Conservation (phyloP, 1,140 invertebrate species). For the Macrosteles quadrilineatus region DNA sequence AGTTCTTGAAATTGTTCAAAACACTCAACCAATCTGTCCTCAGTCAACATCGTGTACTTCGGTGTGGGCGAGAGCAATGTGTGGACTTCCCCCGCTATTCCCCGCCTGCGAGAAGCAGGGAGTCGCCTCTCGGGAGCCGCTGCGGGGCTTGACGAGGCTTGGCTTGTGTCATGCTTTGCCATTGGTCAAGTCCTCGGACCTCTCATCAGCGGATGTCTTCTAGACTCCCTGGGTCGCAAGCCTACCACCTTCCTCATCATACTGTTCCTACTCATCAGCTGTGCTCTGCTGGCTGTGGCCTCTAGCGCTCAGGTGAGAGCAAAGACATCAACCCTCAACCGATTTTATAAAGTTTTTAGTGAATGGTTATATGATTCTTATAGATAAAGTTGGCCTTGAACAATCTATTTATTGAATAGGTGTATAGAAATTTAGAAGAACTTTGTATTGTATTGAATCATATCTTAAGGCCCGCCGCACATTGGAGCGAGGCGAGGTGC, state of each 20-base stretch:
- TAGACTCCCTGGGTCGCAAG: slow-evolving; percentile 14
- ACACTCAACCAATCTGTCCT: no score
- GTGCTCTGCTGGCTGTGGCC: background rate
- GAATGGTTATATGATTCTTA: no score
- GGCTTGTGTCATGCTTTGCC: slow-evolving; percentile 9
- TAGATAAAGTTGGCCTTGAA: no score
- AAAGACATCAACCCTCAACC: no score
- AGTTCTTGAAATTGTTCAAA: no score
- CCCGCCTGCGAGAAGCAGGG: background rate
- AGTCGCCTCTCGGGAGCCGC: background rate
- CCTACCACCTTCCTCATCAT: slow-evolving; percentile 17
- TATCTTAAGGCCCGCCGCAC: no score
- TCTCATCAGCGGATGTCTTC: slow-evolving; percentile 2
- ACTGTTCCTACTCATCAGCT: slow-evolving; percentile 3
- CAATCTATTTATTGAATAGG: no score
- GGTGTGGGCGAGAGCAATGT: slow-evolving; percentile 17
- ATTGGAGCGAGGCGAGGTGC: no score
- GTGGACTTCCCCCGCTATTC: slow-evolving; percentile 8
- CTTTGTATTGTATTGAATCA: no score
- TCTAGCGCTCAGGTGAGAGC: background rate
- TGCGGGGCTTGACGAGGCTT: background rate
- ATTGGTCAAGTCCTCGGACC: slow-evolving; percentile 12
- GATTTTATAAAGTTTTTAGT: no score
- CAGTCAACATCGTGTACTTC: slow-evolving; percentile 13
- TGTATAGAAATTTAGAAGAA: no score